Conservation (phyloP, 2,888 invertebrate genomes). For the Criorhina ranunculi region DNA sequence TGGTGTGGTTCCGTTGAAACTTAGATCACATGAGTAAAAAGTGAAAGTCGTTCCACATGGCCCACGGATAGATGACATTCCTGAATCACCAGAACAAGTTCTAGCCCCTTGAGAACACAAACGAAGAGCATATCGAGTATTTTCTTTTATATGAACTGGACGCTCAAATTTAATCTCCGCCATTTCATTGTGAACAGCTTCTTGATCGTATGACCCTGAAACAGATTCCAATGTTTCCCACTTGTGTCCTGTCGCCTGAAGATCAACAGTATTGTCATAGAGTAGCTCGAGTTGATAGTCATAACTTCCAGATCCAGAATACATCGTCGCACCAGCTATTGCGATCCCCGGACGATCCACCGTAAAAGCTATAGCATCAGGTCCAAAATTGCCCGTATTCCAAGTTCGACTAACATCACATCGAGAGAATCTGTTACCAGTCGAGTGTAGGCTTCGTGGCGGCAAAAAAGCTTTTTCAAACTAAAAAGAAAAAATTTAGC, state of each 20-base stretch:
- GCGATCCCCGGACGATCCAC: conserved; percentile 96
- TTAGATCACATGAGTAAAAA: conserved; percentile 95
- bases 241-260: conserved; percentile 86
- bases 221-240: conserved; percentile 95
- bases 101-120: conserved; percentile 95
- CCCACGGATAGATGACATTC: conserved; percentile 93
- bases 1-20: conserved; percentile 98
- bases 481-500: conserved; percentile 73
- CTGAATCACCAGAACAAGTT: conserved; percentile 97
- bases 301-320: conserved; percentile 94
- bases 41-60: conserved; percentile 96
- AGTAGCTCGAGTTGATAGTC: conserved; percentile 96
- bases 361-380: conserved; percentile 97
- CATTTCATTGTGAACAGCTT: conserved; percentile 94
- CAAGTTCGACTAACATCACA: conserved; percentile 95
- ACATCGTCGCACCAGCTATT: conserved; percentile 95
- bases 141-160: conserved; percentile 94
- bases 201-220: conserved; percentile 93
- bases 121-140: conserved; percentile 94
- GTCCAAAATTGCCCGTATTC: conserved; percentile 98
- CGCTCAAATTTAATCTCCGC: conserved; percentile 96
- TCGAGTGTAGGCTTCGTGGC: conserved; percentile 92
- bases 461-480: conserved; percentile 84
- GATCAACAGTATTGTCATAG: conserved; percentile 88
- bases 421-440: conserved; percentile 95